Conservation (phyloP, 2,113 vertebrate species). For the Salvelinus sp. region DNA sequence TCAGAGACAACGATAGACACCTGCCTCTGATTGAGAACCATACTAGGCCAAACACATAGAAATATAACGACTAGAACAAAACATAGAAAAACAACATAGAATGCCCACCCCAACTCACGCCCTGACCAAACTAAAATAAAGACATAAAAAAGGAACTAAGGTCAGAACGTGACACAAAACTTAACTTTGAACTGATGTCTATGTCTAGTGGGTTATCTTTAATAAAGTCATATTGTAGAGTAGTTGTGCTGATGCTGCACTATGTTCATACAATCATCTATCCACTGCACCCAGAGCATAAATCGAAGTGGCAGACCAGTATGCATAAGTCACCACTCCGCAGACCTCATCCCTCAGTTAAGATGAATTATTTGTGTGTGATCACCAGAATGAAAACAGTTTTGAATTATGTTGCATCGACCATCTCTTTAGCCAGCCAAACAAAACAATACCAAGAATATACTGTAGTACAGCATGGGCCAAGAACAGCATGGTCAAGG, state of each 20-base stretch:
- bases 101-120: no score
- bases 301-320: not conserved
- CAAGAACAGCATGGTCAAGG: not conserved
- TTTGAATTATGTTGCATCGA: not conserved
- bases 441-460: not conserved
- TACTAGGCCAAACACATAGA: no score
- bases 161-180: no score
- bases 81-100: no score
- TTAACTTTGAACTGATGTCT: no score
- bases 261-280: not conserved
- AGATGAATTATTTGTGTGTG: slow-evolving; percentile 5
- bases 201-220: no score
- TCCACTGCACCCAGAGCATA: not conserved
- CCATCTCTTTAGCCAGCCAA: not conserved
- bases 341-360: slow-evolving; percentile 11
- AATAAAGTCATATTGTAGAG: not conserved
- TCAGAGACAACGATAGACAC: no score
- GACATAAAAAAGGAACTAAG: no score
- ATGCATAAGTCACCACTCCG: not conserved
- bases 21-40: no score
- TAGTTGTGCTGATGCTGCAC: not conserved
- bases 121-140: no score
- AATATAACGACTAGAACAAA: no score
- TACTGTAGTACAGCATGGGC: not conserved
- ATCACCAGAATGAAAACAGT: not conserved